Evolutionary conservation across 2,888 invertebrate species (phyloP).

Genomic region (Drosophila greeni): DNA sequence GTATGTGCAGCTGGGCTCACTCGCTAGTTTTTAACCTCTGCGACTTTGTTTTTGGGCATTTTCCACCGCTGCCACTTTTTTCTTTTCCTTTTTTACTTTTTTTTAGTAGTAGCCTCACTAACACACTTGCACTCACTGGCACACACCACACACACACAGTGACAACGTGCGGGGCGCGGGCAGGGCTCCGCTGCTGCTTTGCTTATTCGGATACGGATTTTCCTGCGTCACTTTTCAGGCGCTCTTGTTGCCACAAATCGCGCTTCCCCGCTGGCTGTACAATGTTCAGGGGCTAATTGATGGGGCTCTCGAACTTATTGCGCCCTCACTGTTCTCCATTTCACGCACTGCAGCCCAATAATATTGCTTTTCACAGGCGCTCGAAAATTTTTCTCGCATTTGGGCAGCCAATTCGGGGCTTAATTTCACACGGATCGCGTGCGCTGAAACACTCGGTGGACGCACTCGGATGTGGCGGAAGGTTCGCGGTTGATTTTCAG

Average conservation of each 20-base stretch:
- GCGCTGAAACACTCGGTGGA: slow-evolving; percentile 43
- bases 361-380: slow-evolving; percentile 68
- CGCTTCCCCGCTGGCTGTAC: slow-evolving; percentile 31
- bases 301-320: slow-evolving; percentile 5
- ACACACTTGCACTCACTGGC: slow-evolving; percentile 35
- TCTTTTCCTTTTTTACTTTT: slow-evolving; percentile 20
- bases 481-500: slow-evolving; percentile 60
- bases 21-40: slow-evolving; percentile 54
- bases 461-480: slow-evolving; percentile 47
- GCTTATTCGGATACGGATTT: slow-evolving; percentile 36
- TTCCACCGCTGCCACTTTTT: slow-evolving; percentile 33
- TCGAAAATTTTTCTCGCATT: slow-evolving; percentile 65
- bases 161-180: slow-evolving; percentile 49
- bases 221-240: slow-evolving; percentile 55
- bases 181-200: slow-evolving; percentile 50
- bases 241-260: slow-evolving; percentile 45
- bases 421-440: slow-evolving; percentile 51
- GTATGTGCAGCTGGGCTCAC: slow-evolving; percentile 16
- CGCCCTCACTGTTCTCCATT: slow-evolving; percentile 46
- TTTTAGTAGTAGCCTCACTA: slow-evolving; percentile 40
- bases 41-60: slow-evolving; percentile 54
- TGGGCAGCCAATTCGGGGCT: slow-evolving; percentile 51
- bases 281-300: slow-evolving; percentile 20
- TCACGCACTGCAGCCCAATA: slow-evolving; percentile 47
- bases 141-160: slow-evolving; percentile 37